Percentiles rank a stretch among this genome's conserved stretches.
These are phyloP conservation scores for Zoanthus gigantus DNA, from an alignment of 92 coral and sea anemone species.

Conservation along the genomic window DNA sequence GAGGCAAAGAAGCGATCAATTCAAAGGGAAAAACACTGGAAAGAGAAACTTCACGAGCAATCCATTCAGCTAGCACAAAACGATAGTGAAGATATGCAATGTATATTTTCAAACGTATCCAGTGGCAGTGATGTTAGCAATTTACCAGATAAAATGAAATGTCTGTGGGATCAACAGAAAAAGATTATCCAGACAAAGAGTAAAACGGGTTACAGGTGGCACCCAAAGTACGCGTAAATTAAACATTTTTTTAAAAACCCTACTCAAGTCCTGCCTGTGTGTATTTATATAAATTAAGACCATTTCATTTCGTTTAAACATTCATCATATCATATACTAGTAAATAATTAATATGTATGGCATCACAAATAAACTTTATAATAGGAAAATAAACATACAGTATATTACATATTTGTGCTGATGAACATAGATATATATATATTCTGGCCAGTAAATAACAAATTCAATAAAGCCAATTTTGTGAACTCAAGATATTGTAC, in stretches of 20 bases:
- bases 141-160: slow-evolving; percentile 32
- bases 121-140: neutral
- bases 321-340: too few relatives aligned
- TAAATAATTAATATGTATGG: too few relatives aligned
- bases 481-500: neutral
- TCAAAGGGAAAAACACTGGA: slow-evolving; percentile 31
- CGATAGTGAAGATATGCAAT: slow-evolving; percentile 38
- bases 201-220: slow-evolving; percentile 11
- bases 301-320: too few relatives aligned
- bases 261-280: neutral
- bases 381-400: too few relatives aligned
- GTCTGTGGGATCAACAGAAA: slow-evolving; percentile 44
- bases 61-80: slow-evolving; percentile 8
- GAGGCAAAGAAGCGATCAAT: neutral
- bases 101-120: neutral
- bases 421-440: too few relatives aligned
- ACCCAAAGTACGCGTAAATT: slow-evolving; percentile 17
- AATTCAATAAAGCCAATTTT: neutral
- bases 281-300: too few relatives aligned
- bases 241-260: neutral
- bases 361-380: too few relatives aligned
- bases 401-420: too few relatives aligned
- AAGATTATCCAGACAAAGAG: neutral
- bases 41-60: slow-evolving; percentile 14
- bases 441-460: neutral